Evolutionary conservation across 1,140 invertebrate genomes (phyloP), one percentile per base, ranked within the genome.

Genomic region (Euschistus heros): DNA sequence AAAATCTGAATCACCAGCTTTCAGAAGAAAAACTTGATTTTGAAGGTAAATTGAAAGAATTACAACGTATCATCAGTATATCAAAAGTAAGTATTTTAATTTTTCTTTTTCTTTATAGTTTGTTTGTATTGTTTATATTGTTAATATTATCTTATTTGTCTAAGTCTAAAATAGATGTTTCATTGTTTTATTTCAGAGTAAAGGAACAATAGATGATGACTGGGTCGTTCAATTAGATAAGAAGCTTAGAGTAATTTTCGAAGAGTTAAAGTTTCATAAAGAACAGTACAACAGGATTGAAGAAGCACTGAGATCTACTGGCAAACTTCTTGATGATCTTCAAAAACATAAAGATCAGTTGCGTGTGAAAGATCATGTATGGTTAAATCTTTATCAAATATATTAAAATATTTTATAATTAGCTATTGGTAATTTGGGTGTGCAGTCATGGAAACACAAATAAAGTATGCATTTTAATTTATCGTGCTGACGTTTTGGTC

Each of bases 261-360:
- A 54, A 46, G 66, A 67, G 27, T 42, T 67, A 27, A 63, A 47
- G 20, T 55, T 33, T 44, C 61, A 67, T 27, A 63, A 42, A 59
- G 66, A 67, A 44, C 66, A 67, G n/a, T 52, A 67, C 46, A 50
- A 59, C 33, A 67, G 66, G 37, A 67, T 67, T 44, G 66, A 67
- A 54, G 66, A 67, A 57, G 66, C 66, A 15, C 33, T 67, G n/a
- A 44, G 66, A 15, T 44, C 26, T 10, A 67, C 66, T 33, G 66
- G 66, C 0, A 67, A 61, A 13, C 52, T 67, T 20, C 66, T 55
- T 50, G 37, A 67, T 27, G 61, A 67, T n/a, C 50, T 67, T n/a
- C 66, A 67, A 54, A 67, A 64, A 27, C 63, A 64, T 22, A 33
- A 55, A 26, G 33, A 64, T 55, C 22, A 52, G 33, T 20, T 30